Percentiles rank a stretch among this genome's conserved stretches.
Conservation (phyloP, 2,888 invertebrate species). For the Folsomia candida region DNA sequence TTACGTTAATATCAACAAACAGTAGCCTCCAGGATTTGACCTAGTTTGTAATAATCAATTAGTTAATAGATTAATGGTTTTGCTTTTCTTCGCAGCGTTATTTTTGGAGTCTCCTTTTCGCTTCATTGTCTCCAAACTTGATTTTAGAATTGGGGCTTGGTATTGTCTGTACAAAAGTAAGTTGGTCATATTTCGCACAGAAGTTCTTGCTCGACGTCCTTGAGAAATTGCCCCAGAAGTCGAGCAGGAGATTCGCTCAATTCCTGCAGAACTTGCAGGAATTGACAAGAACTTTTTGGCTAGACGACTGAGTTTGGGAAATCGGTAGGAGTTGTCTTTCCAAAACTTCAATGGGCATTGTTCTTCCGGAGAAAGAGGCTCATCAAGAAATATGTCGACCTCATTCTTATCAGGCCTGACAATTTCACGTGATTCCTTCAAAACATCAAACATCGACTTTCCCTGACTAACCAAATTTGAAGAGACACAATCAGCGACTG, state of each 20-base stretch:
- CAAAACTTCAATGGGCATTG: background rate
- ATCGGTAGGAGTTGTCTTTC: background rate
- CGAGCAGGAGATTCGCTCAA: background rate
- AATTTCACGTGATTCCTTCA: background rate
- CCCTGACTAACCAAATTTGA: too few species aligned
- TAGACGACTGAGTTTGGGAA: background rate
- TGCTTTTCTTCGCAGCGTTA: too few species aligned
- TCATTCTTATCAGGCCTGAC: background rate
- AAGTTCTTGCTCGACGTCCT: background rate
- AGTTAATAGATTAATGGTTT: too few species aligned
- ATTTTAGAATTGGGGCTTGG: too few species aligned
- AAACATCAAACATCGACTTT: background rate
- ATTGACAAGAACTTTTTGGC: background rate
- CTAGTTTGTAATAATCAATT: too few species aligned
- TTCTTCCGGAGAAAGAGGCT: background rate
- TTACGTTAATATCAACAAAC: too few species aligned
- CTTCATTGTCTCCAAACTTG: too few species aligned
- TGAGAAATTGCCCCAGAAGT: background rate
- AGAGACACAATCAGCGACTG: too few species aligned
- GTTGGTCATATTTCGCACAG: background rate
- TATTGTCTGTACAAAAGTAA: background rate
- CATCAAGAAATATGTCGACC: background rate
- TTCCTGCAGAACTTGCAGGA: constrained; percentile 1
- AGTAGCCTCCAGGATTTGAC: too few species aligned
- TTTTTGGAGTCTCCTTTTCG: too few species aligned